Conservation (phyloP, 2,797 vertebrate species). For the Anguilla marmorata region DNA sequence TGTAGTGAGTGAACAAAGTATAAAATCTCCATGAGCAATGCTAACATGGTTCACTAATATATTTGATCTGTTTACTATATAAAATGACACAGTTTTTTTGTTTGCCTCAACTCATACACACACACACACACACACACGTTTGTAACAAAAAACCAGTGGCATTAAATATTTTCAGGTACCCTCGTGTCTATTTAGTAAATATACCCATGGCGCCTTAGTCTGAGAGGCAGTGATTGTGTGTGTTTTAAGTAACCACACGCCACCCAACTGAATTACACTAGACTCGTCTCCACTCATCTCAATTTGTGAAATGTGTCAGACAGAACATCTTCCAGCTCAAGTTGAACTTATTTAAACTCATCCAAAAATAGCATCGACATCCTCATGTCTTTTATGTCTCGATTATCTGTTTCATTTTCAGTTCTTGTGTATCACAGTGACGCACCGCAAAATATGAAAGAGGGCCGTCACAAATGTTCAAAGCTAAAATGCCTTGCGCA, state of each 20-base stretch:
- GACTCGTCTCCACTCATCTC: background rate
- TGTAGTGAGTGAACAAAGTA: background rate
- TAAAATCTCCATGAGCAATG: background rate
- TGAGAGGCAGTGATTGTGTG: background rate
- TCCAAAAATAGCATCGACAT: constrained; percentile 5
- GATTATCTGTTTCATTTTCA: background rate
- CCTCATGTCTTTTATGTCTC: background rate
- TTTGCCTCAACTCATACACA: background rate
- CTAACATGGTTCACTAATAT: background rate
- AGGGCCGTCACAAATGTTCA: background rate
- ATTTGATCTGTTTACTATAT: background rate
- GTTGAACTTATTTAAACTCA: background rate
- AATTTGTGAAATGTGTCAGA: background rate
- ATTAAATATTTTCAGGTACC: background rate
- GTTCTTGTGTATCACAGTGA: background rate
- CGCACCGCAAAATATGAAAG: background rate
- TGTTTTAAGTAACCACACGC: background rate
- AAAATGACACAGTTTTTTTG: background rate
- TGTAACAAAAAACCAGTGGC: background rate
- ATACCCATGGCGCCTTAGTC: background rate
- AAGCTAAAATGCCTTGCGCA: background rate
- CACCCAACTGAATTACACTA: background rate
- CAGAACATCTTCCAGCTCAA: background rate
- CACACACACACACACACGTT: background rate
- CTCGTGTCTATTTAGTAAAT: background rate